Conservation (phyloP, 2,888 invertebrate genomes). For the Sylvicola cinctus region DNA sequence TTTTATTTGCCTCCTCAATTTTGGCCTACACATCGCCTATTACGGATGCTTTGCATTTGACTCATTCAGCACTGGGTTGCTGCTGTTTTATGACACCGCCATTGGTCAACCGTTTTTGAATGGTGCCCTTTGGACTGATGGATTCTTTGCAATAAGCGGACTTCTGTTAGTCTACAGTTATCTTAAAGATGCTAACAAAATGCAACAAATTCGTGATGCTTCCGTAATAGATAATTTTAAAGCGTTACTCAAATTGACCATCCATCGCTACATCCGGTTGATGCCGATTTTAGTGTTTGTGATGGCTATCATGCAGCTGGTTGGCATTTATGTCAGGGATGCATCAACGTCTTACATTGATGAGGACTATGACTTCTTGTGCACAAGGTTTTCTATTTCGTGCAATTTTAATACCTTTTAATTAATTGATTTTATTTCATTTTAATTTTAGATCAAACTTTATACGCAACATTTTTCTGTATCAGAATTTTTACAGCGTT, state of each 20-base stretch:
- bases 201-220: conserved; percentile 3
- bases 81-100: too few species aligned
- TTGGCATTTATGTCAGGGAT: not conserved
- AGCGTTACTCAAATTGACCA: conserved; percentile 2
- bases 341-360: too few species aligned
- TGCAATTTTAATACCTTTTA: too few species aligned
- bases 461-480: conserved; percentile 4
- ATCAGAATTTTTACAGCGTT: conserved; percentile 3
- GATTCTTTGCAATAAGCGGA: conserved; percentile 2
- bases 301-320: not conserved
- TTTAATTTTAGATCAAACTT: conserved; percentile 3
- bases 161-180: conserved; percentile 5
- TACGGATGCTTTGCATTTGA: too few species aligned
- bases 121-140: not conserved
- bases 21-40: too few species aligned
- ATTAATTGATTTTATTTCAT: too few species aligned
- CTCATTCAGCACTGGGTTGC: too few species aligned
- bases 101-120: too few species aligned
- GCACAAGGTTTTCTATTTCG: too few species aligned
- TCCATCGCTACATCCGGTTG: conserved; percentile 6
- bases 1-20: too few species aligned
- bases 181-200: conserved; percentile 2
- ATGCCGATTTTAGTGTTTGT: not conserved
- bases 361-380: too few species aligned
- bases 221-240: conserved; percentile 3